Evolutionary conservation across 2,797 vertebrate genomes (phyloP), one percentile per base, ranked within the genome.

Genomic region (Anguilla marmorata): DNA sequence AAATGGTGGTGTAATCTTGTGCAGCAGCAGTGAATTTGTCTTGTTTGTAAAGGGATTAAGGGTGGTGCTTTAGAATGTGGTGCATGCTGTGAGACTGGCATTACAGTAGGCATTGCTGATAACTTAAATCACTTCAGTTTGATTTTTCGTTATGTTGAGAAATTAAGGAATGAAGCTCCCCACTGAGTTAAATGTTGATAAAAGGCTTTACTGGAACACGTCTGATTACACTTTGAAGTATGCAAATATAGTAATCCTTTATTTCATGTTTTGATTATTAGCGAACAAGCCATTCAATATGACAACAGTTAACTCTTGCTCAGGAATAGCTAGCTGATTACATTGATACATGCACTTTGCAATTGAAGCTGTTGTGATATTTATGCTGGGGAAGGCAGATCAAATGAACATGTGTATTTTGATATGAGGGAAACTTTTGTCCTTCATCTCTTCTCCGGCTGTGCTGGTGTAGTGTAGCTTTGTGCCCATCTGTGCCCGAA

Each of bases 291-390:
- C 37, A 48, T 45, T 80, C 11, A 27, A 48, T 19, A 80, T 52
- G 48, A 69, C 54, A 24, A 69, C 76, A 27, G n/a, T 4, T 69
- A 50, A 82, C 63, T n/a, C 60, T 85, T 85, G 60, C 82, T 88
- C 60, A 88, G 9, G 45, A 85, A 54, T 74, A 56, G 63, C 66
- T 58, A 74, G 82, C 60, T 12, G 66, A 83, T 56, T 84, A 54
- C 80, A 37, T 84, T 41, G 74, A 84, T 72, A 33, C 52, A 85
- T 76, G 82, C 24, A 56, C 87, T 63, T 88, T 74, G 84, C 85
- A 85, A 88, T 41, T 84, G 24, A 88, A 83, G 84, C 87, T 84
- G 83, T 85, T 85, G 84, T 88, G 72, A 85, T 74, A 88, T 88
- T 88, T 85, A 88, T 88, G 33, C 63, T 37, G 60, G 54, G 19